Percentiles rank a stretch among this genome's conserved stretches.
Conservation (phyloP, 2,113 vertebrate species). For the Vicugna pacos region DNA sequence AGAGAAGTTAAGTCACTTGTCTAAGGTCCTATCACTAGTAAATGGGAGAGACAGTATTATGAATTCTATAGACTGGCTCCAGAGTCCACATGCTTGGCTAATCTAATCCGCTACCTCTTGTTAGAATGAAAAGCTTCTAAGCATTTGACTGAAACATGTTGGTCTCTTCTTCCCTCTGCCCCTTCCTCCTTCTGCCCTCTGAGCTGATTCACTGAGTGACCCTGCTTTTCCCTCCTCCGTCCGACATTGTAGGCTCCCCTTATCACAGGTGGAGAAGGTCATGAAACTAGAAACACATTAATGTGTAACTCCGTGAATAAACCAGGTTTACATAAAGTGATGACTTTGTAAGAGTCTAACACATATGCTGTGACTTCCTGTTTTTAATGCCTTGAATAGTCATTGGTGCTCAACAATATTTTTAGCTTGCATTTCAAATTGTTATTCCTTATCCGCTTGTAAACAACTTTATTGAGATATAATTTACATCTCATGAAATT, state of each 20-base stretch:
- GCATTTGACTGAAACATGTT: background rate
- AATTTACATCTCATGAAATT: background rate
- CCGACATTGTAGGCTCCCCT: background rate
- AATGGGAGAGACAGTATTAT: background rate
- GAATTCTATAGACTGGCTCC: background rate
- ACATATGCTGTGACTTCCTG: background rate
- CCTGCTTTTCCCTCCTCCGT: background rate
- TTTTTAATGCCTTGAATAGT: background rate
- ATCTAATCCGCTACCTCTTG: background rate
- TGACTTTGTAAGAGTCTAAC: background rate
- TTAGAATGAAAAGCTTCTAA: background rate
- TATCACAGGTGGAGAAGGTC: background rate
- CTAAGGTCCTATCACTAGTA: background rate
- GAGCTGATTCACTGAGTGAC: background rate
- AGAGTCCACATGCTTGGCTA: background rate
- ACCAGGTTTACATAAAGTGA: background rate
- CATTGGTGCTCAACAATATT: background rate
- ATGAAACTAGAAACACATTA: background rate
- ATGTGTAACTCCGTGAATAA: background rate
- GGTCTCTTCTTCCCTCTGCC: background rate
- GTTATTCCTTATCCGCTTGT: background rate
- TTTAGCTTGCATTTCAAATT: slow-evolving; percentile 22
- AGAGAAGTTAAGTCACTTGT: background rate
- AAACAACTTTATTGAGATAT: background rate
- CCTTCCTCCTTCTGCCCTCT: background rate